A percentile compares a stretch with the other conserved stretches of the same genome.
phyloP scores from a whole-genome alignment of 2,113 vertebrate species.

The Anarhynchus alexandrinus region DNA sequence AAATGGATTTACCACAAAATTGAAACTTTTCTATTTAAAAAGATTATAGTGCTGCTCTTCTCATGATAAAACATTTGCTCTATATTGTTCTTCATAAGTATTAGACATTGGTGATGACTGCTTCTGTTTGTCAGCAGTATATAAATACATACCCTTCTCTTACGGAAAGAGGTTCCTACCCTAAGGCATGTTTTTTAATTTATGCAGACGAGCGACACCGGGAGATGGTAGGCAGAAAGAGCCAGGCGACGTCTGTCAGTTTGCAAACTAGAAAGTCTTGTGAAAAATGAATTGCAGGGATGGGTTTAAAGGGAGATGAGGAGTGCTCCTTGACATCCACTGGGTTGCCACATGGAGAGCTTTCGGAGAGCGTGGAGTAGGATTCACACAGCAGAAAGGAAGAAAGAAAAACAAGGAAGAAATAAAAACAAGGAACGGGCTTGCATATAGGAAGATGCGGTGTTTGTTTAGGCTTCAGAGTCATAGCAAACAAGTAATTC shows the following conservation, averaged over 20 bases:
- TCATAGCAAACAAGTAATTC: background rate
- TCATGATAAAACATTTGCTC: background rate
- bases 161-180: background rate
- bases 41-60: fast-evolving
- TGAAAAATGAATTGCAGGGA: background rate
- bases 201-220: background rate
- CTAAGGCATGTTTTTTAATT: background rate
- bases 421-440: background rate
- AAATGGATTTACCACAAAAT: background rate
- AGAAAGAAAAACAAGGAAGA: background rate
- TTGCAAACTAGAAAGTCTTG: background rate
- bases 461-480: background rate
- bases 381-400: background rate
- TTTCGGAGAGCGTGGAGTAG: background rate
- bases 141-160: background rate
- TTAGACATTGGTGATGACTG: background rate
- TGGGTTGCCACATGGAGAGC: background rate
- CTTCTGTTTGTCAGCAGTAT: background rate
- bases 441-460: fast-evolving
- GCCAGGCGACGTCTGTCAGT: constrained; percentile 16
- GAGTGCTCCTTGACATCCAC: background rate
- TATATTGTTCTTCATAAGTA: background rate
- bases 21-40: background rate
- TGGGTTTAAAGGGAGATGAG: background rate
- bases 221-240: background rate